Evolutionary conservation across 2,113 vertebrate genomes (phyloP).

Genomic region (Dolichallabes microphthalmus): DNA sequence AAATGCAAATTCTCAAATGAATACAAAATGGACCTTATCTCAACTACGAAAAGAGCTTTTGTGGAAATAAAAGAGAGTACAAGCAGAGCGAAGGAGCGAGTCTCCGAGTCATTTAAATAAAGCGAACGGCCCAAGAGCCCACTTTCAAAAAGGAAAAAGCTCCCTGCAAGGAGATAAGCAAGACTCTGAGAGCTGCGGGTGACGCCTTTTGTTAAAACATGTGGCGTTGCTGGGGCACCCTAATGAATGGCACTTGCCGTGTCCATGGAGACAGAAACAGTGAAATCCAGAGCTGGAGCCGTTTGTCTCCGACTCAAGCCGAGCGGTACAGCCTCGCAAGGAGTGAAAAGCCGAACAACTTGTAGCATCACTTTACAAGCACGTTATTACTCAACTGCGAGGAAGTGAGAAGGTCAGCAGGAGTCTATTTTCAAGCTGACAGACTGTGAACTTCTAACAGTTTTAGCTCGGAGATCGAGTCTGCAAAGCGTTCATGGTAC

Average conservation of each 20-base stretch:
- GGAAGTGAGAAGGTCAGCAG: conserved; percentile 14
- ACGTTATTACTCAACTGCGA: neutral
- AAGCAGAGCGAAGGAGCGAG: neutral
- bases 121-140: neutral
- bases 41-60: conserved; percentile 9
- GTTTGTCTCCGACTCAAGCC: neutral
- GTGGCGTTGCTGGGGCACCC: conserved; percentile 1
- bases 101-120: neutral
- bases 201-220: conserved; percentile 34
- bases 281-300: neutral
- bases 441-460: neutral
- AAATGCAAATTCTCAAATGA: neutral
- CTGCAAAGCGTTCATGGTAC: neutral
- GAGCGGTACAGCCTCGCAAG: conserved; percentile 1
- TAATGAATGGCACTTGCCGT: conserved; percentile 36
- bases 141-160: conserved; percentile 15
- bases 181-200: conserved; percentile 4
- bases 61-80: neutral
- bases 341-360: conserved; percentile 11
- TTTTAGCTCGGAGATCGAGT: neutral
- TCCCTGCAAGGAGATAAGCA: conserved; percentile 12
- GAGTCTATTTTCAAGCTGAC: conserved; percentile 9
- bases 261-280: conserved; percentile 31
- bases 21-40: conserved; percentile 8
- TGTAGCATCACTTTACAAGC: conserved; percentile 11